Conservation (phyloP, 2,113 vertebrate species). For the Panthera tigris region DNA sequence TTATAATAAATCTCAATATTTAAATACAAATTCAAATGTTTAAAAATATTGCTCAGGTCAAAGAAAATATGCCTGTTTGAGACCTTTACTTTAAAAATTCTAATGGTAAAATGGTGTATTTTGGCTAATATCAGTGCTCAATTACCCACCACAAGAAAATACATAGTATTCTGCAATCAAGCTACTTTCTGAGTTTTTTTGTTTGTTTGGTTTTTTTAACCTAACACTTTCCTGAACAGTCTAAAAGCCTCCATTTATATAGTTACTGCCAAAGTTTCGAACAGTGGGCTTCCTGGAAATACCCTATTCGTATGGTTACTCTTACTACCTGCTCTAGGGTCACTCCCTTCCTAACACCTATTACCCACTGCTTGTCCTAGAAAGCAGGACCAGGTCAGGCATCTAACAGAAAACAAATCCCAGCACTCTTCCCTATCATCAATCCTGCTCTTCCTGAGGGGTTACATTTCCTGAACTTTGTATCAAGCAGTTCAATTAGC, state of each 20-base stretch:
- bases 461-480: background rate
- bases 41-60: background rate
- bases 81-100: conserved; percentile 14
- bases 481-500: background rate
- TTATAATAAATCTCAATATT: background rate
- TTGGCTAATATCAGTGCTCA: conserved; percentile 2
- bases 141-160: background rate
- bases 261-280: conserved; percentile 23
- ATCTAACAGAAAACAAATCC: conserved; percentile 1
- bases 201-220: background rate
- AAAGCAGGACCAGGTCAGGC: background rate
- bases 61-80: conserved; percentile 1
- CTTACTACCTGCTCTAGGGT: background rate
- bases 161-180: background rate
- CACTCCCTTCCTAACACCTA: background rate
- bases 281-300: background rate
- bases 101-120: conserved; percentile 29
- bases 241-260: background rate
- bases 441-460: background rate
- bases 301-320: background rate
- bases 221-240: background rate
- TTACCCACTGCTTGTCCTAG: background rate
- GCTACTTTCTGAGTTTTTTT: background rate
- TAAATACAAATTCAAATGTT: conserved; percentile 33
- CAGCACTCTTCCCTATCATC: background rate